Base-by-base conservation (phyloP, 2,113 vertebrate genomes). In the Trematocara nigrifrons region DNA sequence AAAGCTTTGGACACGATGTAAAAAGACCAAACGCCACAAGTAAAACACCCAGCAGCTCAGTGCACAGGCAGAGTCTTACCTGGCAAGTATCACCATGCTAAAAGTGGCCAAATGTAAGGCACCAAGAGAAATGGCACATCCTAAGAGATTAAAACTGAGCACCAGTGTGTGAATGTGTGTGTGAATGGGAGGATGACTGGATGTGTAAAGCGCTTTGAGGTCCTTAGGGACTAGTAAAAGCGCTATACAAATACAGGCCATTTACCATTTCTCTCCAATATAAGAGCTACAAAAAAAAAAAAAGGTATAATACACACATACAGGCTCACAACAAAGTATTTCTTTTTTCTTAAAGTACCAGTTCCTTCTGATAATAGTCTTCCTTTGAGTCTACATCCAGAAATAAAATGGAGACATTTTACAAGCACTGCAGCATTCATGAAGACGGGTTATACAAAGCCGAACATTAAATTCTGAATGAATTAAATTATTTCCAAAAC, bases 401-500 rank as follows among this genome's bases (percentile, higher is more conserved):
- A 51, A 59, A 61, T 22, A 22, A 85, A 87, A 83, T 81, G 11
- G 76, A 82, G 26, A 5, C 80, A 52, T 85, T 54, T 57, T 53
- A 29, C 82, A 79, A 80, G 31, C 56, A 54, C 8, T 12, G 42
- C 16, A 6, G 38, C 42, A 53, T 83, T 84, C 13, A 49, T 33
- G 2, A 57, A 51, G 12, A 84, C 47, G 42, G 74, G 77, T 78
- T 69, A n/a, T 66, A 80, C 22, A 76, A 45, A 81, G 47, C 80
- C 42, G 6, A 86, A 78, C 54, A 89, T 84, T 64, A 56, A 81
- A 90, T 47, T 42, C 5, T 33, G 54, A 83, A 85, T 38, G 12
- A 90, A 89, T 87, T 49, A 10, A 74, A 81, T 87, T 79, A 83
- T 86, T 79, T 86, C 38, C 9, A 38, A 49, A 85, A 52, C 79